Percentiles rank a stretch among this genome's conserved stretches.
phyloP scores from a whole-genome alignment of 1,140 invertebrate species.

The Drosophila truncata region DNA sequence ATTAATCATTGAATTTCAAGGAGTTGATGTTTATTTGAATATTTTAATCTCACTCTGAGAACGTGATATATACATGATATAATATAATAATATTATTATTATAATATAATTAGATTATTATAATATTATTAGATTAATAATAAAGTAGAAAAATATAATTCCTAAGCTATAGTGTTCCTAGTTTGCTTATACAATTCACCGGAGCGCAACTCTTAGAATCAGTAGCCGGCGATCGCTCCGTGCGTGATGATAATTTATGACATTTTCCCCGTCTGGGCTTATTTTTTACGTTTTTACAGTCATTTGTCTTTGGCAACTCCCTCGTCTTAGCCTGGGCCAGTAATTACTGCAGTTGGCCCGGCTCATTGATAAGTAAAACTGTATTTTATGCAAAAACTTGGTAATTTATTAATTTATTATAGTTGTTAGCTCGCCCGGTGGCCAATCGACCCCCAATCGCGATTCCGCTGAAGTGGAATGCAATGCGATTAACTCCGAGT shows the following conservation, averaged over 20 bases:
- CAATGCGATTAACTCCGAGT: slow-evolving; percentile 69
- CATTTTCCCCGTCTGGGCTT: slow-evolving; percentile 32
- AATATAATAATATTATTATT: background rate
- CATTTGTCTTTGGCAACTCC: slow-evolving; percentile 66
- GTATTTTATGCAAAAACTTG: slow-evolving; percentile 71
- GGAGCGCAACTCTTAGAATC: slow-evolving; percentile 39
- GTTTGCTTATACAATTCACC: slow-evolving; percentile 30
- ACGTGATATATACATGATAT: background rate
- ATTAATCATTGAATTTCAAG: slow-evolving; percentile 62
- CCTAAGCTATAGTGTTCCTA: background rate
- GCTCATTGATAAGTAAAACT: slow-evolving; percentile 77
- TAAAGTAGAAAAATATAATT: background rate
- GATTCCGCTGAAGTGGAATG: slow-evolving; percentile 60
- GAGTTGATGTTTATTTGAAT: background rate
- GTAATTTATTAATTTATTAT: slow-evolving; percentile 83
- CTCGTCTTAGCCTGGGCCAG: slow-evolving; percentile 12
- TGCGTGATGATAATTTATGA: slow-evolving; percentile 73
- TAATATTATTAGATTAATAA: background rate
- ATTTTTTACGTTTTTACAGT: slow-evolving; percentile 49
- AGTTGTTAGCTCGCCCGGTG: slow-evolving; percentile 46
- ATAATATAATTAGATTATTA: background rate
- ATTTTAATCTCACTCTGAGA: background rate
- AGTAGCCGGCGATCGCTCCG: slow-evolving; percentile 12
- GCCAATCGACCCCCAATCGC: slow-evolving; percentile 21
- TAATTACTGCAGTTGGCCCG: slow-evolving; percentile 64